Evolutionary conservation across 2,888 invertebrate genomes (phyloP).

Genomic region (Galerucella calmariensis): DNA sequence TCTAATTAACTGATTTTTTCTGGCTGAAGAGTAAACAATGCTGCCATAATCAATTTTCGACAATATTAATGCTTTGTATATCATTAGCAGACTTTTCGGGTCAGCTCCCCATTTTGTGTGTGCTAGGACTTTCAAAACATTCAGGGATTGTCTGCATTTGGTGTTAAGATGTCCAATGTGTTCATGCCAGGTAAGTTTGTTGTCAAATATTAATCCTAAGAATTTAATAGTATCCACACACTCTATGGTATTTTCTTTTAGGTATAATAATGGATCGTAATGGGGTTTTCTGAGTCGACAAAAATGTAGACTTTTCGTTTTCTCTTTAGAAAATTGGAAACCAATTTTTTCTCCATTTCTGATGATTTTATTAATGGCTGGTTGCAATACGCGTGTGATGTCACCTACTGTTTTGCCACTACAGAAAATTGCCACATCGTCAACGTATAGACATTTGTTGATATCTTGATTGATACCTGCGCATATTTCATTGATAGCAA

Average conservation of each 20-base stretch:
- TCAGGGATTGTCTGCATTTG: constrained; percentile 15
- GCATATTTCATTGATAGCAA: constrained; percentile 36
- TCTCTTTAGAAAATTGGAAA: constrained; percentile 11
- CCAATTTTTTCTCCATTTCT: neutral
- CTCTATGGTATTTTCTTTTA: constrained; percentile 4
- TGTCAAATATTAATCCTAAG: constrained; percentile 16
- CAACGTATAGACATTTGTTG: constrained; percentile 22
- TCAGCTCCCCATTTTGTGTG: constrained; percentile 28
- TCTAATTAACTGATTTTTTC: neutral
- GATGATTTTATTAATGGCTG: constrained; percentile 7
- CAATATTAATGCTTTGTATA: constrained; percentile 15
- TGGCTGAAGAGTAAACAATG: constrained; percentile 16
- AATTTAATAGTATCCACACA: constrained; percentile 12
- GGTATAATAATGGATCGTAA: constrained; percentile 4
- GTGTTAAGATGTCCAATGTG: constrained; percentile 12
- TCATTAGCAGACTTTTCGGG: constrained; percentile 7
- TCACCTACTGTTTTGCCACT: neutral
- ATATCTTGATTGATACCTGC: neutral
- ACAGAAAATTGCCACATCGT: too few species aligned
- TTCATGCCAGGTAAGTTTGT: constrained; percentile 13
- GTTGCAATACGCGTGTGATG: constrained; percentile 5
- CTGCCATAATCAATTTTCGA: constrained; percentile 24
- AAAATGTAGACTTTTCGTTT: constrained; percentile 11
- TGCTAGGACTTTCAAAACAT: constrained; percentile 11
- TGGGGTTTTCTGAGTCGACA: constrained; percentile 10